phyloP scores from a whole-genome alignment of 2,113 vertebrate genomes.

The Chlamydotis undulata region DNA sequence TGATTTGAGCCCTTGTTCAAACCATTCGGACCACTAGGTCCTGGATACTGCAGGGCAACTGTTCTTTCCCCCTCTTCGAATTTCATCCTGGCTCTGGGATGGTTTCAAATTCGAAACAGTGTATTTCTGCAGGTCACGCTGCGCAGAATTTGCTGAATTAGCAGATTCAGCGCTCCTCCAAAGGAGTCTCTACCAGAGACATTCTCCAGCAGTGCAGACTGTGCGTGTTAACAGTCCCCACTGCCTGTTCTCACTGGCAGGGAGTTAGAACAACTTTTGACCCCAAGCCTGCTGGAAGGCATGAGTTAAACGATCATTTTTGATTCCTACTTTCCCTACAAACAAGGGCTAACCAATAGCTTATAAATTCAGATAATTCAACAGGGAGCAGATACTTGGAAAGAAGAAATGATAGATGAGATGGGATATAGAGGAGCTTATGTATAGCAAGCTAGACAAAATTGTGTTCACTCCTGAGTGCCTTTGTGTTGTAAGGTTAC shows the following conservation, averaged over 20 bases:
- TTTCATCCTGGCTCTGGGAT: neutral
- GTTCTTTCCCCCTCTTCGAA: neutral
- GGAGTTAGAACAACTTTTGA: slow-evolving; percentile 40
- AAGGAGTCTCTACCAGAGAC: neutral
- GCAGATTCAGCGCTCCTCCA: neutral
- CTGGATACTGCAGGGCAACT: neutral
- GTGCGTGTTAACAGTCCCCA: neutral
- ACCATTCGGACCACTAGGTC: neutral
- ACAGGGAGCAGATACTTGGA: slow-evolving; percentile 33
- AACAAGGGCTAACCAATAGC: neutral
- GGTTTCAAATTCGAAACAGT: neutral
- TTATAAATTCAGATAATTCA: slow-evolving; percentile 35
- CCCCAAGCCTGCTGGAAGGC: neutral
- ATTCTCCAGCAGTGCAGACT: neutral
- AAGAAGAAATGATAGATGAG: slow-evolving; percentile 38
- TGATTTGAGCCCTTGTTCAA: neutral
- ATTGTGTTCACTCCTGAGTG: neutral
- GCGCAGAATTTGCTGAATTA: neutral
- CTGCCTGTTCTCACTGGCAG: neutral
- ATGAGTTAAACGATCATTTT: neutral
- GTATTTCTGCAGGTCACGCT: neutral
- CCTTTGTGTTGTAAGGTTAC: neutral
- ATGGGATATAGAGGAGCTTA: neutral
- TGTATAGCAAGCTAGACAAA: neutral
- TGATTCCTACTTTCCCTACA: neutral